Evolutionary conservation across 2,888 invertebrate species (phyloP), one percentile per base, ranked within the genome.

Genomic region (Drosophila atroscutellata): DNA sequence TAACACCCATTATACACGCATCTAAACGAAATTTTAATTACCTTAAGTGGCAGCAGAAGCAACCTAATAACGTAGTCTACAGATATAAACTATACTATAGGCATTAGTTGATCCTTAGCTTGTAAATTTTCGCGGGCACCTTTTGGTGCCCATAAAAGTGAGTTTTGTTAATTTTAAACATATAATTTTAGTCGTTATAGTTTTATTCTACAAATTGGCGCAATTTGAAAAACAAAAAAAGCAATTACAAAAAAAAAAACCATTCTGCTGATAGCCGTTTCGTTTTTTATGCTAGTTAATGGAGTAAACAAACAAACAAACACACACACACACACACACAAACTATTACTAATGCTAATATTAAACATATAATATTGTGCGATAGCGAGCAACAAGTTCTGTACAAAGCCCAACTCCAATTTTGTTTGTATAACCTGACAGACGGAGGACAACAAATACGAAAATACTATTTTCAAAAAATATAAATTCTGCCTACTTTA

Each of bases 341-440:
- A 81, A 83, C 79, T 73, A 81, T 54, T n/a, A 55, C 42, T 83
- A 77, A 75, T 79, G 72, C 72, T 81, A 75, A 79, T 80, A 62
- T 70, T 83, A 82, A 81, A 47, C 64, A 68, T 64, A 70, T 63
- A 72, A 71, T 70, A 71, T 80, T 73, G 61, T 60, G 66, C 77
- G 58, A 80, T 66, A 77, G 63, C 63, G 71, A 72, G 61, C 74
- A 64, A 71, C 63, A 86, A 72, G 75, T 77, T 77, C 74, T 86
- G 86, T 86, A 86, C 90, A 86, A 86, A 89, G 90, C 77, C 86
- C 79, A 81, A 83, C 89, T 90, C 90, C 81, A 86, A 90, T 86
- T 82, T 77, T 90, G 75, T 80, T 79, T 90, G 79, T 86, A 87
- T 69, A 87, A 83, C 83, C 68, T 62, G 64, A 86, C 68, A 72